Evolutionary conservation across 2,113 vertebrate species (phyloP), one percentile per base, ranked within the genome.

Genomic region (Illadopsis cleaveri): DNA sequence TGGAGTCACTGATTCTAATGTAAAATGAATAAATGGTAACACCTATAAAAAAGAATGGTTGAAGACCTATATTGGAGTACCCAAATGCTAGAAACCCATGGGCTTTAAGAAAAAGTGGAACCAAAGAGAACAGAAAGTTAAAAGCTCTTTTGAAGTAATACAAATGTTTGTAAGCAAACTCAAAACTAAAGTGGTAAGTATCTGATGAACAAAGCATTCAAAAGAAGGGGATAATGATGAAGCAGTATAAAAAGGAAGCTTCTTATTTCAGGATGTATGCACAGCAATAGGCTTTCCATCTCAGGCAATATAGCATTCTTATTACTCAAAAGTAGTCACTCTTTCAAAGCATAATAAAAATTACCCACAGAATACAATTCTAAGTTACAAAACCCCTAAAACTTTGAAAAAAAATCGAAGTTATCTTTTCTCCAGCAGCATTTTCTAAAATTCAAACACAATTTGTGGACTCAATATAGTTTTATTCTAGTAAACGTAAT

Each of bases 261-360:
- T 77, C 40, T 89, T 85, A 89, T 58, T 82, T 91, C 78, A 82
- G 56, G 28, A 87, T 53, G 20, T n/a, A 31, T 19, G 51, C 56
- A 76, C 30, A 94, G 70, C 37, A 89, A 86, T 57, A 58, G 40
- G 94, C 81, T 76, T 93, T 95, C 91, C 20, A 82, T 82, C 89
- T 80, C 90, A 84, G 86, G 84, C 83, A 92, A 92, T 94, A 96
- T 42, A 79, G 20, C 37, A 76, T 79, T 79, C 81, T 79, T 68
- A 89, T 82, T 76, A 96, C 86, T 94, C 57, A 87, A 82, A 96
- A 87, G 68, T 50, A 90, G 90, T 58, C 65, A 73, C 92, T 90
- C 89, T 93, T 82, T 89, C 69, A 92, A 97, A 95, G 85, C 77
- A 87, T 91, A 96, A 97, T 95, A 97, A 96, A 96, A 96, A 94